Base-by-base conservation (phyloP, 2,113 vertebrate genomes). In the Caretta caretta region DNA sequence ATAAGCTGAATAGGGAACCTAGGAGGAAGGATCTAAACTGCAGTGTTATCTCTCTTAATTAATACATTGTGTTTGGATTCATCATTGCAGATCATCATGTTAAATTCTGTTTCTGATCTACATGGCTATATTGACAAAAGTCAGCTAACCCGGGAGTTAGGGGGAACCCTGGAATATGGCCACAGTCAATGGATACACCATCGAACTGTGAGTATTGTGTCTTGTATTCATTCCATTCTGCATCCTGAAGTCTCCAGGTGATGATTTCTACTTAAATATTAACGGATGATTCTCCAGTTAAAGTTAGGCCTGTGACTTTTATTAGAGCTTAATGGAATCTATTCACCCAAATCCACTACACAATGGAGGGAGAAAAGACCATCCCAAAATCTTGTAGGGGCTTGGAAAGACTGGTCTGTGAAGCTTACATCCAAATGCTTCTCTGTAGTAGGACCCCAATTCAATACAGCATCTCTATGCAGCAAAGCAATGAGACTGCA, bases 111-210 rank as follows among this genome's bases (percentile, higher is more conserved):
- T 88, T 99, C 99, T 31, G 99, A 99, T 89, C 98, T 99, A 79
- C 99, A 99, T 53, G 98, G 98, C 87, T 99, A 99, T 91, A 99
- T 99, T 90, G 99, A 99, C 91, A 99, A 99, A 98, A 98, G 98
- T 3, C 99, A 99, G 96, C 98, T 99, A 96, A 99, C 99, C 0
- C 98, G 96, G 83, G 99, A 99, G 89, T 96, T 99, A 25, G 99
- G 99, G 83, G 99, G 99, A 51, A 99, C 97, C 80, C 96, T 99
- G 98, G 99, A 99, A 82, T 99, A 99, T 65, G 98, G 98, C 84
- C 99, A 99, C 96, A 99, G 98, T 87, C 99, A 99, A 88, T 99
- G 99, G 99, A 99, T 99, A 91, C 99, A 99, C 69, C 99, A 99
- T 95, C 98, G 99, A 57, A 99, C 99, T 1, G 99, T 99, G 96